phyloP scores from a whole-genome alignment of 2,888 invertebrate genomes.

The Lydus trimaculatus region DNA sequence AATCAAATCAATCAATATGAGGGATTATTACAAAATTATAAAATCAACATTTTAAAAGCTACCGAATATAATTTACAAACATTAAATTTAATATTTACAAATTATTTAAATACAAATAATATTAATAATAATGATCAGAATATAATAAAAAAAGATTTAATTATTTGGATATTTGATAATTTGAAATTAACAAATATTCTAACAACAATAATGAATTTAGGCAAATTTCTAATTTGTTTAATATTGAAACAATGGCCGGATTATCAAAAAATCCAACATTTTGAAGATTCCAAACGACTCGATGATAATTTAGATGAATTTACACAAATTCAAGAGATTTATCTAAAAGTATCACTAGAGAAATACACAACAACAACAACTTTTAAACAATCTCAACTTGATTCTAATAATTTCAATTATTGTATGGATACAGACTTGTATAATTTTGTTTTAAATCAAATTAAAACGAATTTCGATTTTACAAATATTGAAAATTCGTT shows the following conservation, averaged over 20 bases:
- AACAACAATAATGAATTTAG: constrained; percentile 32
- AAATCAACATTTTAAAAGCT: constrained; percentile 56
- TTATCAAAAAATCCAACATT: not conserved
- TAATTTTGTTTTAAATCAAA: not conserved
- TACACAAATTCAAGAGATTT: constrained; percentile 46
- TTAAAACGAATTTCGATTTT: not conserved
- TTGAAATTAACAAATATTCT: constrained; percentile 36
- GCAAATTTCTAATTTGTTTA: constrained; percentile 47
- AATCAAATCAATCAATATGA: constrained; percentile 27
- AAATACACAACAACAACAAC: constrained; percentile 19
- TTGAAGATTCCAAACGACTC: no score
- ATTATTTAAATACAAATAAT: constrained; percentile 40
- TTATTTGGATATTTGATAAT: constrained; percentile 46
- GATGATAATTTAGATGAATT: constrained; percentile 25
- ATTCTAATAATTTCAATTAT: not conserved
- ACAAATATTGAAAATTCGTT: not conserved
- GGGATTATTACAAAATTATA: constrained; percentile 57
- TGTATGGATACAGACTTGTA: not conserved
- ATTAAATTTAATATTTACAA: constrained; percentile 53
- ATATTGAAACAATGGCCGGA: constrained; percentile 50
- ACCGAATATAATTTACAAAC: constrained; percentile 56
- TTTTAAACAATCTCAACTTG: not conserved
- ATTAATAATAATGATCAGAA: constrained; percentile 40
- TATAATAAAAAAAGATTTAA: constrained; percentile 37
- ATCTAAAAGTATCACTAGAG: constrained; percentile 47